Base-by-base conservation (phyloP, 2,888 invertebrate species). In the Xanthia icteritia region DNA sequence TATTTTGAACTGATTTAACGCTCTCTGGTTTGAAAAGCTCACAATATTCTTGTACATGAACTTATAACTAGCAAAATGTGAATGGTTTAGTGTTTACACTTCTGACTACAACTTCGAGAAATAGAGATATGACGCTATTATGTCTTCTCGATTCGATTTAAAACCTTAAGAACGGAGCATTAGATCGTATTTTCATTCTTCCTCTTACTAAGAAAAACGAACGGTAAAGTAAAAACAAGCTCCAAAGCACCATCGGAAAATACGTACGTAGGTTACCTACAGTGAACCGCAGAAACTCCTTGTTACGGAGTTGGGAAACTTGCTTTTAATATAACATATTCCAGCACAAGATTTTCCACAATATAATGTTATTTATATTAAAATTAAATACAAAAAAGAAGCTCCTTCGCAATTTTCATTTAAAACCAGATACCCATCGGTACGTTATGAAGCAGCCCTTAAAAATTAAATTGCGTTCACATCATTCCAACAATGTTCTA, bases 401-500 rank as follows among this genome's bases (percentile, higher is more conserved):
- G 27, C 39, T 60, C 20, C 39, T 74, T 73, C 68, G 71, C 63
- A 81, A 81, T 61, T 86, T 86, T 86, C 65, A 85, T 85, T 87
- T 81, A 77, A 82, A 85, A 79, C 72, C 75, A 79, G 82, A 88
- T 84, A 86, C 60, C 54, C 78, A 86, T 84, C 79, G 75, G 70
- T 81, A 82, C 84, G 85, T 84, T 80, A 80, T 85, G 77, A 81
- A 87, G 76, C 64, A 77, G 70, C 74, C 68, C 79, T 86, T 84
- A 73, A 74, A 83, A 81, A 84, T 85, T 81, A 86, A 88, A 89
- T 83, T 86, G 82, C 81, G 84, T 86, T 85, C 75, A 87, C 76
- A 73, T 80, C 73, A 71, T 79, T 83, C 70, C 81, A 69, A 77
- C 69, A 74, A 80, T 78, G 79, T 77, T 78, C 64, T 69, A 39